phyloP scores from a whole-genome alignment of 2,888 invertebrate species.

The Trisateles emortualis region DNA sequence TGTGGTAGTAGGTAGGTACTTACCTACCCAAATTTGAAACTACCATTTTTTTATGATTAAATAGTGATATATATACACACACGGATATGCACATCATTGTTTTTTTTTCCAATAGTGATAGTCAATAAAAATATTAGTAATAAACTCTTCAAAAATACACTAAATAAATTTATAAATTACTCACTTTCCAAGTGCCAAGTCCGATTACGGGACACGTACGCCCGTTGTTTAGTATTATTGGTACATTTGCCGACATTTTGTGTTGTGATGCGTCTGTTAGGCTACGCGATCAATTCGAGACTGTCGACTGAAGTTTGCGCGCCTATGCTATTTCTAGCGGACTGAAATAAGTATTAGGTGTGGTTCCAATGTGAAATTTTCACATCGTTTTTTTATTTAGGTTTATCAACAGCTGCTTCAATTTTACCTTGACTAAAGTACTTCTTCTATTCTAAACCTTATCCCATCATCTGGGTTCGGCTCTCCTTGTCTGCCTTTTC shows the following conservation, averaged over 20 bases:
- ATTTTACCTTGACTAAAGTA: no score
- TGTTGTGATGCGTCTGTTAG: neutral
- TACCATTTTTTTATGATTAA: no score
- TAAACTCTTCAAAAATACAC: neutral
- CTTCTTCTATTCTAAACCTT: no score
- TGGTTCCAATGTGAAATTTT: no score
- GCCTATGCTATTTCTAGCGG: neutral
- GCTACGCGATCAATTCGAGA: neutral
- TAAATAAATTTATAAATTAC: slow-evolving; percentile 3
- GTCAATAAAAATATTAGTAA: neutral
- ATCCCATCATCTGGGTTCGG: no score
- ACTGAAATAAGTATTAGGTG: slow-evolving; percentile 1
- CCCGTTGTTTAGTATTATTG: slow-evolving; percentile 59
- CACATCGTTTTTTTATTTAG: no score
- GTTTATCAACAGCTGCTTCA: no score
- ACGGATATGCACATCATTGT: no score
- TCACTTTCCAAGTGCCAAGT: slow-evolving; percentile 45
- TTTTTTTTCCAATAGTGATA: neutral
- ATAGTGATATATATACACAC: no score
- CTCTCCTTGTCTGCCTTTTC: no score
- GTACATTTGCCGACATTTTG: slow-evolving; percentile 46
- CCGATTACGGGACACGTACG: slow-evolving; percentile 58
- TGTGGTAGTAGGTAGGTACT: no score
- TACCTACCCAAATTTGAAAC: no score
- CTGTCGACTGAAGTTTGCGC: neutral